A percentile compares a stretch with the other conserved stretches of the same genome.
Evolutionary conservation across 2,113 vertebrate species (phyloP).

Genomic region (Ornithorhynchus anatinus): DNA sequence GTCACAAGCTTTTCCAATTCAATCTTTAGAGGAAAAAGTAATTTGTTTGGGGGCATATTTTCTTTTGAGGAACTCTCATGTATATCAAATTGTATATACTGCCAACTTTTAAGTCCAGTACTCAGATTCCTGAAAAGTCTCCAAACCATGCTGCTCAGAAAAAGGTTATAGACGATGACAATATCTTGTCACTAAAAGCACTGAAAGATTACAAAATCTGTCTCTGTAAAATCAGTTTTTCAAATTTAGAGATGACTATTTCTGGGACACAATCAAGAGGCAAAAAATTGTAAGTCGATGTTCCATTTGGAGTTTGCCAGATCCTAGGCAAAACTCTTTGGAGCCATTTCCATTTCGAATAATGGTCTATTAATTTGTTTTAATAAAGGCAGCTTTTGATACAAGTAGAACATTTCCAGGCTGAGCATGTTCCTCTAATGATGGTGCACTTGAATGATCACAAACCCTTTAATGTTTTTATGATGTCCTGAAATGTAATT

Average conservation of each 20-base stretch:
- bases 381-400: slow-evolving; percentile 70
- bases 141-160: slow-evolving; percentile 81
- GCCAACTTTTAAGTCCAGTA: slow-evolving; percentile 62
- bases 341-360: slow-evolving; percentile 49
- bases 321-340: too few species aligned
- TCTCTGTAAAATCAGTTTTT: slow-evolving; percentile 15
- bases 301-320: too few species aligned
- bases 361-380: slow-evolving; percentile 37
- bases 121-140: slow-evolving; percentile 56
- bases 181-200: slow-evolving; percentile 51
- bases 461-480: slow-evolving; percentile 68
- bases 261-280: too few species aligned
- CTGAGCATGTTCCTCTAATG: slow-evolving; percentile 77
- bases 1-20: slow-evolving; percentile 44
- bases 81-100: slow-evolving; percentile 69
- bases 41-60: slow-evolving; percentile 46
- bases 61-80: slow-evolving; percentile 48
- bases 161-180: slow-evolving; percentile 68
- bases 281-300: too few species aligned
- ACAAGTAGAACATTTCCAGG: slow-evolving; percentile 76
- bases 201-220: slow-evolving; percentile 52
- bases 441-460: slow-evolving; percentile 77
- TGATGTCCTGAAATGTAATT: slow-evolving; percentile 76
- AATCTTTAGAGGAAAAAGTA: slow-evolving; percentile 37
- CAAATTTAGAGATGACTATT: slow-evolving; percentile 10